Evolutionary conservation across 2,797 vertebrate species (phyloP), one percentile per base, ranked within the genome.

Genomic region (Dallia pectoralis): DNA sequence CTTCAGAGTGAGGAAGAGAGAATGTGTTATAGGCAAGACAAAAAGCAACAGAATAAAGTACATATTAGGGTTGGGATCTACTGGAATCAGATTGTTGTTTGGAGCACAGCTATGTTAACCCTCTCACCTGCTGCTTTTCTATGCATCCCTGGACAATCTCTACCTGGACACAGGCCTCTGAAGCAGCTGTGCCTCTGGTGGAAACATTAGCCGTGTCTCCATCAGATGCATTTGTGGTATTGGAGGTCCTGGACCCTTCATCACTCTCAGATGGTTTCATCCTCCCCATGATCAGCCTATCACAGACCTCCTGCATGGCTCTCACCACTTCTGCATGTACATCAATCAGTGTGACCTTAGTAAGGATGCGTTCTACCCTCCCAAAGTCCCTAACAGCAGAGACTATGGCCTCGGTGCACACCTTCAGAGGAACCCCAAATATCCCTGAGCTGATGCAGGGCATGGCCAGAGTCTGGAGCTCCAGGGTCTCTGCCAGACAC

Each of bases 401-500:
- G 15, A 82, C 87, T 4, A 91, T 88, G 25, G 87, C 87, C 40
- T 88, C 86, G 0, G 85, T 62, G 14, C 90, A 91, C 18, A 89
- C 70, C 8, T 5, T 2, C 14, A 90, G 6, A 4, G 88, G 82
- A 15, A 92, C 86, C 15, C 71, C 63, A 36, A 74, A 81, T 11
- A 74, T 40, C 1, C 79, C 77, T 0, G 87, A 87, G 79, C 88
- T 89, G 76, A 90, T 86, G n/a, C n/a, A n/a, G n/a, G 90, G 90
- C 2, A 91, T 71, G 22, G 88, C 89, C 47, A 91, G 77, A 0
- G 87, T 87, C 30, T 7, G 25, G 0, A 83, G 71, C 25, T 78
- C 70, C 77, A 36, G 69, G 0, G 0, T 12, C 59, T 89, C 86
- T 33, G 90, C 81, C 51, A 83, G 65, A n/a, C 85, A 44, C 53